Evolutionary conservation across 1,140 invertebrate genomes (phyloP), one percentile per base, ranked within the genome.

Genomic region (Hyles euphorbiae): DNA sequence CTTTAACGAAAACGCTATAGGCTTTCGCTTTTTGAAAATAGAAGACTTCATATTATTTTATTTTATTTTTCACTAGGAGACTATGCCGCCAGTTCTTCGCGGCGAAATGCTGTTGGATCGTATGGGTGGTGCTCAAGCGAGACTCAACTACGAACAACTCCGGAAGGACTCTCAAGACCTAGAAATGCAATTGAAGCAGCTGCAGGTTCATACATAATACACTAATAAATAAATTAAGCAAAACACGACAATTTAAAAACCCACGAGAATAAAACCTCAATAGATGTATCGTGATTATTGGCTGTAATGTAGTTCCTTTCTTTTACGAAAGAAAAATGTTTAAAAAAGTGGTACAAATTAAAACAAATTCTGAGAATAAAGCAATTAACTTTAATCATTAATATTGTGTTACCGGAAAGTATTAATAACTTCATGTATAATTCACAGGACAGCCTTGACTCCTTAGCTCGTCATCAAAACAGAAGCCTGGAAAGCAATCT

Each of bases 41-140:
- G 12, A 34, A 33, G 32, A 5, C 2, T 2, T 51, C 3, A 34
- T 33, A n/a, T 51, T 51, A 51, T 34, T 33, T 7, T 51, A 6
- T 34, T 3, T 33, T 3, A 0, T 51, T 34, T 34, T 32, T 51
- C 22, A 55, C 36, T 74, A 93, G 91, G 92, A 93, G 62, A 90
- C 90, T 66, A 90, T 91, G 78, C 92, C 92, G 45, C 94, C 94
- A 3, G 85, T 93, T 7, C 81, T 97, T 58, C 93, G 94, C 70
- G 95, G 97, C 68, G 96, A 97, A 83, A 88, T 98, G 68, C 93
- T 98, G 46, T 90, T 95, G 60, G 95, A 97, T 76, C 90, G 94
- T 22, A 91, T 95, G 71, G 94, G 95, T 10, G 93, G 94, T n/a
- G 79, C 92, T 8, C 93, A 94, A 67, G 91, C 95, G 36, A 91